phyloP scores from a whole-genome alignment of 92 coral and sea anemone genomes.

The Heliopora coerulea region DNA sequence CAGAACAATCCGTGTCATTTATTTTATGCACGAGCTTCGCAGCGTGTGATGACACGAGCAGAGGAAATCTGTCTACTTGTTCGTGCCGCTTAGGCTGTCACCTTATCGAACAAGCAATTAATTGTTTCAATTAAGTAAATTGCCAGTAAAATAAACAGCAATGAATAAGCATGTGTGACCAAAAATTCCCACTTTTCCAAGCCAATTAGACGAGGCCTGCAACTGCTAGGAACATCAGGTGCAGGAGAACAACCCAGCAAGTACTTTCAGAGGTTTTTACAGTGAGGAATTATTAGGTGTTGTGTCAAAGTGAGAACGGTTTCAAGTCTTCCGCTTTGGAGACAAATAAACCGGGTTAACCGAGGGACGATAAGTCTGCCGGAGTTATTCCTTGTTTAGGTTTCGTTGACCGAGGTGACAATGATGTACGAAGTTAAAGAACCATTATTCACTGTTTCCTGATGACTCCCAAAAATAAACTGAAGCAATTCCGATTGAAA shows the following conservation, averaged over 20 bases:
- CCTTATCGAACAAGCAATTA: slow-evolving; percentile 33
- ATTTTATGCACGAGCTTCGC: slow-evolving; percentile 27
- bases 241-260: background rate
- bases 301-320: slow-evolving; percentile 19
- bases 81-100: slow-evolving; percentile 38
- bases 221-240: too few relatives aligned
- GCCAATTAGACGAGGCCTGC: too few relatives aligned
- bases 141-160: slow-evolving; percentile 18
- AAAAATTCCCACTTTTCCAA: too few relatives aligned
- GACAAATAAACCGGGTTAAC: slow-evolving; percentile 19
- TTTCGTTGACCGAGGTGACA: slow-evolving; percentile 12
- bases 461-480: slow-evolving; percentile 24
- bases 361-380: slow-evolving; percentile 29
- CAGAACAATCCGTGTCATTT: background rate
- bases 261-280: background rate
- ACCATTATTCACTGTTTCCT: slow-evolving; percentile 29
- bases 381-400: slow-evolving; percentile 1
- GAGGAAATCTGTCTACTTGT: slow-evolving; percentile 33
- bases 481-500: background rate
- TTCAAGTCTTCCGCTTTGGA: slow-evolving; percentile 28
- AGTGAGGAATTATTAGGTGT: slow-evolving; percentile 19
- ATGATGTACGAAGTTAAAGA: slow-evolving; percentile 31
- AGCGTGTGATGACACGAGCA: slow-evolving; percentile 26
- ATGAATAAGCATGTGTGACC: background rate
- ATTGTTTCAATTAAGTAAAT: slow-evolving; percentile 19